Evolutionary conservation across 2,113 vertebrate species (phyloP).

Genomic region (Empidonax alnorum): DNA sequence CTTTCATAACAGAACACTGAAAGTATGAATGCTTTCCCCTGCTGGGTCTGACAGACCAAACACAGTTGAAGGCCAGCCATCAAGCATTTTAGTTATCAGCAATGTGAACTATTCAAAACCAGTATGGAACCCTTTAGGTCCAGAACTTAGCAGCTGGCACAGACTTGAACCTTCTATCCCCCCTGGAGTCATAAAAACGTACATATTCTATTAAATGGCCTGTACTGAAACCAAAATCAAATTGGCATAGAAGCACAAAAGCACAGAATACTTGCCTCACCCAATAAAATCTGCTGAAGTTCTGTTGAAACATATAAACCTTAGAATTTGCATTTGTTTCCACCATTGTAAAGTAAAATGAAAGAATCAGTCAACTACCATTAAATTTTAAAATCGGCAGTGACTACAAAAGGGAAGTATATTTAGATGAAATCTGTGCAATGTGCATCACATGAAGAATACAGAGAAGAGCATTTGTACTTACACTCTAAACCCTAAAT

Average conservation of each 20-base stretch:
- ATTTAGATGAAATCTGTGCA: neutral
- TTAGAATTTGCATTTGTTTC: neutral
- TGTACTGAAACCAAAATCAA: neutral
- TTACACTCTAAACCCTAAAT: neutral
- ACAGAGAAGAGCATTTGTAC: fast-evolving
- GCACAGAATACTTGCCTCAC: neutral
- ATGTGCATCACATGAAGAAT: neutral
- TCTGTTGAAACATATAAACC: neutral
- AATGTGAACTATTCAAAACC: neutral
- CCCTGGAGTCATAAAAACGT: neutral
- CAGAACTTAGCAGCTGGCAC: neutral
- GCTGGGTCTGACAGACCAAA: neutral
- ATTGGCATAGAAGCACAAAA: neutral
- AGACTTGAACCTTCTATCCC: neutral
- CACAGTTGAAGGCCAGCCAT: neutral
- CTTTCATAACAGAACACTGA: neutral
- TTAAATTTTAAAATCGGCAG: neutral
- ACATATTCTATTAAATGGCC: neutral
- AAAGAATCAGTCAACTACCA: neutral
- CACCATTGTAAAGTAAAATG: neutral
- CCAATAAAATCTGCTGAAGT: neutral
- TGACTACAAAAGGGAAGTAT: neutral
- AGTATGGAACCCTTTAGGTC: neutral
- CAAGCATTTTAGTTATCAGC: neutral
- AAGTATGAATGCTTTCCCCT: neutral